These are phyloP conservation scores for Anoncus sp. DNA, from an alignment of 2,888 invertebrate species.

Conservation along the genomic window DNA sequence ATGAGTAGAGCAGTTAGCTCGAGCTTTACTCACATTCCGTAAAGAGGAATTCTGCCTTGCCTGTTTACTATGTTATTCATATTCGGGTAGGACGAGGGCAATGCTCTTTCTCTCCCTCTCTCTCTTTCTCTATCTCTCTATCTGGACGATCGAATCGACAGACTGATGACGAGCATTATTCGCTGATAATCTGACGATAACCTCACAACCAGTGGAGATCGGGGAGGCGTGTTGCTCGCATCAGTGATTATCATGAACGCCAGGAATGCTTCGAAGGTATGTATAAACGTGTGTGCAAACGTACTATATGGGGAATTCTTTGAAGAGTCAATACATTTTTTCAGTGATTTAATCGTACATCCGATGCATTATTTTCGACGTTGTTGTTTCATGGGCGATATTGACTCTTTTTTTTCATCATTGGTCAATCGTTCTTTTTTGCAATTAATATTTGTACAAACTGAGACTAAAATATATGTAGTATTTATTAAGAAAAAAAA, in stretches of 20 bases:
- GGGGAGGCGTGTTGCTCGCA: too few relatives aligned
- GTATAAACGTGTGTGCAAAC: background rate
- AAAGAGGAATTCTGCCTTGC: background rate
- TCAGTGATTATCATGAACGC: background rate
- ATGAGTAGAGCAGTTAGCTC: constrained; percentile 27
- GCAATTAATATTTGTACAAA: too few relatives aligned
- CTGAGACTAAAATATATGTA: too few relatives aligned
- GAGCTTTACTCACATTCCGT: background rate
- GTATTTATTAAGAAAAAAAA: too few relatives aligned
- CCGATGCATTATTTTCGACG: too few relatives aligned
- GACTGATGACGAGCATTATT: background rate
- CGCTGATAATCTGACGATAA: background rate
- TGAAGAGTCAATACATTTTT: background rate
- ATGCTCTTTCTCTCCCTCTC: background rate
- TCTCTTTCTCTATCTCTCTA: background rate
- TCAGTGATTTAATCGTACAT: background rate
- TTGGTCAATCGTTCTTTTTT: too few relatives aligned
- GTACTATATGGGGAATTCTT: background rate
- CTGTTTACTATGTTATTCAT: background rate
- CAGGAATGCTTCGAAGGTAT: background rate
- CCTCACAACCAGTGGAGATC: background rate
- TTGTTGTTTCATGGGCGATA: too few relatives aligned
- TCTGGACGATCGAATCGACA: background rate
- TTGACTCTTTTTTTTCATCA: too few relatives aligned
- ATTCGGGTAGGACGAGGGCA: background rate